phyloP scores from a whole-genome alignment of 2,113 vertebrate genomes.

The Aythya baeri region DNA sequence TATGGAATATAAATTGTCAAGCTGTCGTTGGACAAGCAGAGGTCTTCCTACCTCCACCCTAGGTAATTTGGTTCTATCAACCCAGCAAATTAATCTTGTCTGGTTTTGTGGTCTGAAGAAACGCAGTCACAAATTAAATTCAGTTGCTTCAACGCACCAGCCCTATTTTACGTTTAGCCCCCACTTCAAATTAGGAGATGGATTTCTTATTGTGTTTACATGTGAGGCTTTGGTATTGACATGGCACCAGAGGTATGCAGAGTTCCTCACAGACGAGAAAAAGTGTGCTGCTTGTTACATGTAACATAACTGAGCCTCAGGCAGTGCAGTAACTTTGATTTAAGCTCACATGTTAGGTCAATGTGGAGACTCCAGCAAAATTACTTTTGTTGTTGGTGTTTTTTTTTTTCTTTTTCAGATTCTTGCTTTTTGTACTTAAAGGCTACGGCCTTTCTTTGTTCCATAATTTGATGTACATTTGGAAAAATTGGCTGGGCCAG shows the following conservation, averaged over 20 bases:
- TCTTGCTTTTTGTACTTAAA: neutral
- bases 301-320: neutral
- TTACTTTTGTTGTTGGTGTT: neutral
- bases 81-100: conserved; percentile 34
- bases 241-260: neutral
- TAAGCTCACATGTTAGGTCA: neutral
- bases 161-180: conserved; percentile 16
- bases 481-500: neutral
- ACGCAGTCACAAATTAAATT: conserved; percentile 36
- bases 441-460: neutral
- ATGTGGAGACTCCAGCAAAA: neutral
- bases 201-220: neutral
- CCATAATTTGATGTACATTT: neutral
- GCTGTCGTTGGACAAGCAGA: conserved; percentile 1
- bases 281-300: neutral
- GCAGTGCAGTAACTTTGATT: neutral
- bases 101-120: conserved; percentile 45
- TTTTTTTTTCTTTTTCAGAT: neutral
- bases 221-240: neutral
- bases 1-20: neutral
- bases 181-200: neutral
- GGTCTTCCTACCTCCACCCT: conserved; percentile 6
- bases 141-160: conserved; percentile 27
- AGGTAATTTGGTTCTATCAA: conserved; percentile 48
- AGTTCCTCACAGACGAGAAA: neutral